Evolutionary conservation across 2,888 invertebrate genomes (phyloP).

Genomic region (Melikaiella ostensackeni): DNA sequence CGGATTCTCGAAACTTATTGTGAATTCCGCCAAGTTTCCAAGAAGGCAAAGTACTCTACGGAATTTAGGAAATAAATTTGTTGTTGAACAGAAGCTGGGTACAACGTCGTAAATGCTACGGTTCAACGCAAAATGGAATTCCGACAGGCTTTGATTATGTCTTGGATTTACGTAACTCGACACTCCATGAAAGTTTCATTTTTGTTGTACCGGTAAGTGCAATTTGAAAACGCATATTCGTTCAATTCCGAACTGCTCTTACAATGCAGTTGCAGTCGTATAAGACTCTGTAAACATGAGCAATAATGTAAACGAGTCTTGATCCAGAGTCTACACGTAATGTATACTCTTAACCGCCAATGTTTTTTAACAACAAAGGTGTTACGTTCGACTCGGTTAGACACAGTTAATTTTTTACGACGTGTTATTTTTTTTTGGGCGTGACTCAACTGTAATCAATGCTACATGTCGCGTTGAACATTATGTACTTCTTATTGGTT

Average conservation of each 20-base stretch:
- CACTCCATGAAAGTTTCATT: conserved; percentile 46
- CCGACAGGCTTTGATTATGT: conserved; percentile 50
- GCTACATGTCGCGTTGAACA: not conserved
- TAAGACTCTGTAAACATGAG: not conserved
- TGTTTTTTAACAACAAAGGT: conserved; percentile 3
- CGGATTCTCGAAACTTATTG: not conserved
- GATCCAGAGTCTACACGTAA: not conserved
- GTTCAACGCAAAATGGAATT: conserved; percentile 52
- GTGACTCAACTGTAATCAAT: conserved; percentile 4
- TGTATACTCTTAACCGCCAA: not conserved
- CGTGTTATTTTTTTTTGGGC: not conserved
- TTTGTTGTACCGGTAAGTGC: conserved; percentile 18
- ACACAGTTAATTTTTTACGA: not conserved
- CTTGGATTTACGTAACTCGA: conserved; percentile 51
- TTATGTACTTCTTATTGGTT: not conserved
- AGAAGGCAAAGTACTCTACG: conserved; percentile 8
- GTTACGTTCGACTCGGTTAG: not conserved
- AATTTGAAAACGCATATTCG: conserved; percentile 11
- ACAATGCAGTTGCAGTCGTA: not conserved
- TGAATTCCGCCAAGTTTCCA: not conserved
- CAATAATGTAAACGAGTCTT: conserved; percentile 1
- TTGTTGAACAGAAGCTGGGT: not conserved
- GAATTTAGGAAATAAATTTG: conserved; percentile 17
- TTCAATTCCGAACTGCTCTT: not conserved
- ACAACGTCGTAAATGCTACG: conserved; percentile 18